A percentile compares a stretch with the other conserved stretches of the same genome.
These are phyloP conservation scores for Tiliacea citrago DNA, from an alignment of 2,888 invertebrate genomes.

Conservation along the genomic window DNA sequence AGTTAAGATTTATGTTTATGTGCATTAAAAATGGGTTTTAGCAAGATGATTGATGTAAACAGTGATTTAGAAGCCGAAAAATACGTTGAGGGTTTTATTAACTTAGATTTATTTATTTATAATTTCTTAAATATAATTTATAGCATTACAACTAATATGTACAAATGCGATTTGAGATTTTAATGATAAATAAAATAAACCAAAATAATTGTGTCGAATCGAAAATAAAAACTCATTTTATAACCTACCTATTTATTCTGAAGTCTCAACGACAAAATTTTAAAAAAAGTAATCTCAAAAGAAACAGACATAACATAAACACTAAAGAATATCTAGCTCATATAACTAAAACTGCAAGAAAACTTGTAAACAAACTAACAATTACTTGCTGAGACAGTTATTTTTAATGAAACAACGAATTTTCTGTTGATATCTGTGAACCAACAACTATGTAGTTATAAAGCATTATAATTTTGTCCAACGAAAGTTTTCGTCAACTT, in stretches of 20 bases:
- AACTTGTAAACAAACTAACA: constrained; percentile 34
- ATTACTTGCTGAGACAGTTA: constrained; percentile 15
- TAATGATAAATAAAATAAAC: neutral
- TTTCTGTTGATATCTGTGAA: constrained; percentile 24
- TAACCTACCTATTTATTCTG: neutral
- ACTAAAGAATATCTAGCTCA: constrained; percentile 22
- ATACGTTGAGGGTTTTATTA: neutral
- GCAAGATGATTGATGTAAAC: neutral
- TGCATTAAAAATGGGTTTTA: neutral
- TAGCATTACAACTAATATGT: too few relatives aligned
- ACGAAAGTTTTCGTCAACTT: constrained; percentile 27
- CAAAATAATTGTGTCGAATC: neutral
- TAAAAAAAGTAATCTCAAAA: constrained; percentile 7
- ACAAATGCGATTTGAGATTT: neutral
- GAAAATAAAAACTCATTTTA: neutral
- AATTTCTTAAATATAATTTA: too few relatives aligned
- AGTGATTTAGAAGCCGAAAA: neutral
- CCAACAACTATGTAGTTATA: constrained; percentile 9
- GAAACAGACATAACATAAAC: constrained; percentile 9
- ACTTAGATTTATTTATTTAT: neutral
- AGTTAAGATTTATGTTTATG: constrained; percentile 9
- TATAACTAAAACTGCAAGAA: constrained; percentile 20
- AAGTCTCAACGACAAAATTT: neutral
- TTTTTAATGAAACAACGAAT: constrained; percentile 32
- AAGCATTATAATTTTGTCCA: constrained; percentile 32